Evolutionary conservation across 2,113 vertebrate genomes (phyloP).

Genomic region (Hiodon alosoides): DNA sequence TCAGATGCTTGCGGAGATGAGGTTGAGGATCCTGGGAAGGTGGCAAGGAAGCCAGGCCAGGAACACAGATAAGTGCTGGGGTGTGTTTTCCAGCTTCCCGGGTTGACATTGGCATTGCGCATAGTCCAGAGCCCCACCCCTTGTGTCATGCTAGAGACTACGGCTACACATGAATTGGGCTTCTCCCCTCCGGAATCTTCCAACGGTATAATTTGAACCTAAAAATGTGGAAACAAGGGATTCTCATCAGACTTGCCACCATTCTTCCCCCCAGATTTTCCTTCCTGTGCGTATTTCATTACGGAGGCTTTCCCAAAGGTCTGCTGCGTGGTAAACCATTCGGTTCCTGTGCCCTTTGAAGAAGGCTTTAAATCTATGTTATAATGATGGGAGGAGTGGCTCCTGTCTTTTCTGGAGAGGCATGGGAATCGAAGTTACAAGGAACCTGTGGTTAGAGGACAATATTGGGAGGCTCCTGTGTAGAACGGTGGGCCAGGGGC

Average conservation of each 20-base stretch:
- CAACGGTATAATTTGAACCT: slow-evolving; percentile 26
- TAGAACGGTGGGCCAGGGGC: not conserved
- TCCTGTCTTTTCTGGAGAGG: slow-evolving; percentile 11
- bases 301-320: slow-evolving; percentile 19
- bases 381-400: slow-evolving; percentile 8
- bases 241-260: slow-evolving; percentile 21
- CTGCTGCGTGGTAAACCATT: slow-evolving; percentile 22
- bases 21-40: slow-evolving; percentile 22
- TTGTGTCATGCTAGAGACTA: not conserved
- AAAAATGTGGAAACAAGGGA: slow-evolving; percentile 26
- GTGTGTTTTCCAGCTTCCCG: slow-evolving; percentile 20
- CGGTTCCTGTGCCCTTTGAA: slow-evolving; percentile 14
- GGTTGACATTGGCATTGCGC: slow-evolving; percentile 23
- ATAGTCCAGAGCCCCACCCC: slow-evolving; percentile 6
- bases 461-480: not conserved
- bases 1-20: slow-evolving; percentile 18
- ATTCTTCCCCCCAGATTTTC: slow-evolving; percentile 17
- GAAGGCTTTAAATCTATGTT: slow-evolving; percentile 4
- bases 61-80: slow-evolving; percentile 20
- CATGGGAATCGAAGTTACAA: slow-evolving; percentile 13
- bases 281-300: slow-evolving; percentile 21
- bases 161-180: not conserved
- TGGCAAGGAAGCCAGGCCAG: slow-evolving; percentile 16
- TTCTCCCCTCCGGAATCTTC: slow-evolving; percentile 19
- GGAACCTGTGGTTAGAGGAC: slow-evolving; percentile 11